Evolutionary conservation across 37 sponge, comb jelly and placozoan genomes (phyloP).

Genomic region (Halichondria panicea): DNA sequence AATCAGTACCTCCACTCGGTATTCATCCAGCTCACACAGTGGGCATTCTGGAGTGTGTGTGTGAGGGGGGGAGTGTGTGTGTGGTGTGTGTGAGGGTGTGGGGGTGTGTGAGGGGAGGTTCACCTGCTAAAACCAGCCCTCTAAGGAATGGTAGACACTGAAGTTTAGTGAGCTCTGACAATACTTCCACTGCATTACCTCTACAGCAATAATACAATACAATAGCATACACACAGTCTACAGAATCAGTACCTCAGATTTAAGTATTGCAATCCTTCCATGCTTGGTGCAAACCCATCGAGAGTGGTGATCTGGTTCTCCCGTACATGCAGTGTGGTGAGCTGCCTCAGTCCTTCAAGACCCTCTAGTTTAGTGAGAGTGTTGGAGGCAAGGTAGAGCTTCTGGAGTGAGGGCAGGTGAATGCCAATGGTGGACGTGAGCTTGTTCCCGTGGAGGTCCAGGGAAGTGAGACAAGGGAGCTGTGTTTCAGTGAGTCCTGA

Average conservation of each 20-base stretch:
- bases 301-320: constrained; percentile 74
- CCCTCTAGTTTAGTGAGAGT: constrained; percentile 68
- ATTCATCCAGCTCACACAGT: constrained; percentile 83
- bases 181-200: constrained; percentile 59
- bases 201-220: constrained; percentile 20
- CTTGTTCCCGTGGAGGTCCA: constrained; percentile 87
- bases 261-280: constrained; percentile 83
- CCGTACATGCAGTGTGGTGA: constrained; percentile 85
- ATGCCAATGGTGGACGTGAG: constrained; percentile 61
- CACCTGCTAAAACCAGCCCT: constrained; percentile 72
- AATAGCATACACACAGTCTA: not conserved
- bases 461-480: constrained; percentile 51
- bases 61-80: not conserved
- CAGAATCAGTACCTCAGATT: constrained; percentile 73
- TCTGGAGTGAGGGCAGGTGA: constrained; percentile 68
- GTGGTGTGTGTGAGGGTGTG: not conserved
- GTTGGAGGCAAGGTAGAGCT: constrained; percentile 88
- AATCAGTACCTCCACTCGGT: constrained; percentile 84
- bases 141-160: constrained; percentile 75
- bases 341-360: constrained; percentile 55
- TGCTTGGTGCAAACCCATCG: constrained; percentile 80
- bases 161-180: constrained; percentile 69
- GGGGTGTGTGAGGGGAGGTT: not conserved
- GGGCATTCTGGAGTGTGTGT: constrained; percentile 57
- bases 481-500: constrained; percentile 53